Evolutionary conservation across 2,888 invertebrate species (phyloP), one percentile per base, ranked within the genome.

Genomic region (Agrotis clavis): DNA sequence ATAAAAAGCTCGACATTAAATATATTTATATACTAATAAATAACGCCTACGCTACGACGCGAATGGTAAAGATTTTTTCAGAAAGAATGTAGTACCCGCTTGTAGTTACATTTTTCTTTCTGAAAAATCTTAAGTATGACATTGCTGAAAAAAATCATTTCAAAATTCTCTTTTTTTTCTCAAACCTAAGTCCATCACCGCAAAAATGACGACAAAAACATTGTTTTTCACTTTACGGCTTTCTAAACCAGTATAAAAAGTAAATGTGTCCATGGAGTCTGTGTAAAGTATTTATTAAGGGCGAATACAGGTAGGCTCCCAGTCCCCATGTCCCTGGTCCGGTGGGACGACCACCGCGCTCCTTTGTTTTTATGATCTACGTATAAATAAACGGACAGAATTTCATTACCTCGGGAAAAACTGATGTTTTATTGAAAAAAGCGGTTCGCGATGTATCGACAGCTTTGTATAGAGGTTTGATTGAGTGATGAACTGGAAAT

Each of bases 251-350:
- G 85, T 83, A 87, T 87, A 87, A 89, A 87, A 87, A 85, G 78
- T 83, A 83, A 88, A 88, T 82, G 86, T 86, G 87, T 87, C 85
- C 85, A 81, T 80, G 81, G 80, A 83, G 86, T 74, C 69, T 67
- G 86, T 83, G 90, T 92, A 92, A 92, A 92, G 91, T 90, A 93
- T 92, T 88, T 92, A 92, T 92, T 90, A 91, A 89, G 91, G 90
- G 88, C 41, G 68, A 66, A 59, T 67, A 67, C 71, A 82, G 78
- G 71, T 73, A 72, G 72, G 74, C 70, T 25, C 68, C 70, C 65
- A 21, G 67, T 62, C 59, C 41, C 80, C 67, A 74, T 77, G 81
- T 59, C 65, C 48, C 68, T 18, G 16, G 67, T 88, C 92, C 87
- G 82, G 18, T 19, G 91, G 90, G 92, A 90, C 84, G 66, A 61